These are phyloP conservation scores for Oceanodroma tethys DNA, from an alignment of 2,113 vertebrate genomes.

Conservation along the genomic window DNA sequence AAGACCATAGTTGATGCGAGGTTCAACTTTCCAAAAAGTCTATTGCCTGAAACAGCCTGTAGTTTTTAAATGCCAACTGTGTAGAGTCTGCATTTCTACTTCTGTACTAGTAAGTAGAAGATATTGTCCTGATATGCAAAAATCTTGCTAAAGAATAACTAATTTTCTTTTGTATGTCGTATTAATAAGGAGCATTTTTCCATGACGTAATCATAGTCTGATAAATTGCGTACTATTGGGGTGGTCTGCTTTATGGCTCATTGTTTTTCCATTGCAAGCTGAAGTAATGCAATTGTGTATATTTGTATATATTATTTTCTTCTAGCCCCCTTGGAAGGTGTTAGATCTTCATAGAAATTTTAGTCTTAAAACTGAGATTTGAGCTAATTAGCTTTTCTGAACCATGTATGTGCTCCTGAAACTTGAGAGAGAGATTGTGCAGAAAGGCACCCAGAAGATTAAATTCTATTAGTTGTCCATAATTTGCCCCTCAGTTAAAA, in stretches of 20 bases:
- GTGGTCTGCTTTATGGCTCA: not conserved
- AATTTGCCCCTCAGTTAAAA: not conserved
- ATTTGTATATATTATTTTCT: not conserved
- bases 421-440: not conserved
- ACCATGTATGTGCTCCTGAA: not conserved
- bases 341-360: not conserved
- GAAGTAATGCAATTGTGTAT: rapidly evolving
- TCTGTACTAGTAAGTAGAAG: not conserved
- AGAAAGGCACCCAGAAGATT: not conserved
- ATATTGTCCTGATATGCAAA: too few relatives aligned
- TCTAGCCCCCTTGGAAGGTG: not conserved
- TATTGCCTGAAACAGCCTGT: not conserved
- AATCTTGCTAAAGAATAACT: not conserved
- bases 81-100: not conserved
- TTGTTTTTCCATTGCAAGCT: not conserved
- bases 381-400: not conserved
- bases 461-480: not conserved
- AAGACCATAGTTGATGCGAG: not conserved
- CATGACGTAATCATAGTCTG: not conserved
- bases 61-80: not conserved
- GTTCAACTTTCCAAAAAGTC: not conserved
- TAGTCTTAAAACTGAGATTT: not conserved
- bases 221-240: not conserved
- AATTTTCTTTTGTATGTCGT: not conserved
- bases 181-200: not conserved